These are phyloP conservation scores for Neocrepidodera transversa DNA, from an alignment of 2,888 invertebrate species.

Conservation along the genomic window DNA sequence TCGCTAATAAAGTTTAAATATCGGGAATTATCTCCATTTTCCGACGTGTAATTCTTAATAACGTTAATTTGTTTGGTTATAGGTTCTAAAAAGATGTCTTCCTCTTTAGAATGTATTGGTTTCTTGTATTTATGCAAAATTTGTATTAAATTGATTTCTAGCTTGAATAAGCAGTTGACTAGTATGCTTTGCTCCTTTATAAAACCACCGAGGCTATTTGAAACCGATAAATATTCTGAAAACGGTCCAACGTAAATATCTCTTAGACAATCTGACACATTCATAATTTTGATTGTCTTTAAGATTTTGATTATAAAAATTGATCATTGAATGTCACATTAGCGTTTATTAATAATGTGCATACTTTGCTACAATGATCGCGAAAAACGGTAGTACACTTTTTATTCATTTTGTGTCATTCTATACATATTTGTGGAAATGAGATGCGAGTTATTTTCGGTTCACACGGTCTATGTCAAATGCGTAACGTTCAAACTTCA, in stretches of 20 bases:
- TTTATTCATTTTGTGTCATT: too few relatives aligned
- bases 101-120: constrained; percentile 33
- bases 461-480: too few relatives aligned
- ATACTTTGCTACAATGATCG: too few relatives aligned
- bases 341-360: too few relatives aligned
- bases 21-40: constrained; percentile 20
- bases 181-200: constrained; percentile 77
- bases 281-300: constrained; percentile 42
- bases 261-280: constrained; percentile 35
- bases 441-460: too few relatives aligned
- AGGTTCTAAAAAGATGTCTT: constrained; percentile 35
- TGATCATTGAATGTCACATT: too few relatives aligned
- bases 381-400: too few relatives aligned
- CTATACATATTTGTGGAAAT: too few relatives aligned
- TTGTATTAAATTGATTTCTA: constrained; percentile 35
- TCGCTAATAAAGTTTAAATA: constrained; percentile 35
- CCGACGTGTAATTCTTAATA: constrained; percentile 27
- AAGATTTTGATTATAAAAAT: not conserved
- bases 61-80: constrained; percentile 34
- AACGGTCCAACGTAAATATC: constrained; percentile 66
- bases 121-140: constrained; percentile 38
- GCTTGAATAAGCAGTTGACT: constrained; percentile 79
- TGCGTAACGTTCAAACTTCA: too few relatives aligned
- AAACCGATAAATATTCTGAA: constrained; percentile 72
- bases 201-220: constrained; percentile 80